A percentile compares a stretch with the other conserved stretches of the same genome.
Evolutionary conservation across 2,888 invertebrate species (phyloP).

Genomic region (Caenorhabditis japonica): DNA sequence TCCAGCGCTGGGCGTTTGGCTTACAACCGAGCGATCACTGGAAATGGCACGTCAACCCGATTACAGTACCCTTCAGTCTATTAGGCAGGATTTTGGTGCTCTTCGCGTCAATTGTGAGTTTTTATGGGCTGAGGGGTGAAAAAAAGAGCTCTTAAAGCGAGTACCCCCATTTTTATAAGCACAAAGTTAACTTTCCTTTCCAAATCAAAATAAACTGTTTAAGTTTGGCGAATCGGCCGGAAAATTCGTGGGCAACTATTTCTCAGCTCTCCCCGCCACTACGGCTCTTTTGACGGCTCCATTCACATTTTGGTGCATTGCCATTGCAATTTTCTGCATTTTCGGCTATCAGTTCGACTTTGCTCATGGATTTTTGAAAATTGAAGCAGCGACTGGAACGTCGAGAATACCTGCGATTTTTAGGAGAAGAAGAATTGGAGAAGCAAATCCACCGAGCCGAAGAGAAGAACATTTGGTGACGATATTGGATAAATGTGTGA

Average conservation of each 20-base stretch:
- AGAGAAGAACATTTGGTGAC: slow-evolving; percentile 2
- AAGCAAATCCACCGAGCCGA: background rate
- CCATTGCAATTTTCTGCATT: slow-evolving; percentile 36
- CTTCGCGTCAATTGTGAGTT: slow-evolving; percentile 25
- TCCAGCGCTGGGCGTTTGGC: slow-evolving; percentile 16
- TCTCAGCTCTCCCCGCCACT: slow-evolving; percentile 17
- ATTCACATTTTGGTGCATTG: slow-evolving; percentile 34
- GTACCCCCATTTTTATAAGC: background rate
- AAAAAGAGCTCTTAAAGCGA: background rate
- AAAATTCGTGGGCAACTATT: slow-evolving; percentile 17
- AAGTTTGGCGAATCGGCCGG: slow-evolving; percentile 47
- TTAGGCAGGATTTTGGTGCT: slow-evolving; percentile 29
- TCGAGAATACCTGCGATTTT: slow-evolving; percentile 19
- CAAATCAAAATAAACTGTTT: background rate
- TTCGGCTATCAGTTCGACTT: slow-evolving; percentile 49
- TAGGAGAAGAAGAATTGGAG: background rate
- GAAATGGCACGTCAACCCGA: slow-evolving; percentile 52
- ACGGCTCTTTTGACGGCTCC: slow-evolving; percentile 24
- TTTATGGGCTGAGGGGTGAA: background rate
- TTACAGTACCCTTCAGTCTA: slow-evolving; percentile 48
- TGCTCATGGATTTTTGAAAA: slow-evolving; percentile 44
- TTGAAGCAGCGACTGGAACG: background rate
- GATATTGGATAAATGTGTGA: slow-evolving; percentile 28
- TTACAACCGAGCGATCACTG: slow-evolving; percentile 19
- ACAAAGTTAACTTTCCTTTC: background rate